phyloP scores from a whole-genome alignment of 92 coral and sea anemone genomes.

The Palythoa caribaeorum region DNA sequence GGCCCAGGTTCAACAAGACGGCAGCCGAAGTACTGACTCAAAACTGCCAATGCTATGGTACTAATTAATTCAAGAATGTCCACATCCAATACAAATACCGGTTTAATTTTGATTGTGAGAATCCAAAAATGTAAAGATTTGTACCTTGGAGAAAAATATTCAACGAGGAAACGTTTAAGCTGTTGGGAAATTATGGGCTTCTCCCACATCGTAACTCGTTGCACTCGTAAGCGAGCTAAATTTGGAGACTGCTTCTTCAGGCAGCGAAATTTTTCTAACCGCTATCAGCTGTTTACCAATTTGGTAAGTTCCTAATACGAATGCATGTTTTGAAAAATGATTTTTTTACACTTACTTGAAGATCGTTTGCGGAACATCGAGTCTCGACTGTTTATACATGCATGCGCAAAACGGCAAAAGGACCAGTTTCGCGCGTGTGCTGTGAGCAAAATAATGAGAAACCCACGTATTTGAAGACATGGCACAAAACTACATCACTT shows the following conservation, averaged over 20 bases:
- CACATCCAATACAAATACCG: slow-evolving; percentile 1
- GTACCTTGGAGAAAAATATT: slow-evolving; percentile 19
- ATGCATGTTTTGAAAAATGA: slow-evolving; percentile 18
- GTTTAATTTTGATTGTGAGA: slow-evolving; percentile 29
- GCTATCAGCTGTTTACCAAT: slow-evolving; percentile 7
- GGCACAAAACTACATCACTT: slow-evolving; percentile 10
- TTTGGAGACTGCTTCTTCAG: slow-evolving; percentile 27
- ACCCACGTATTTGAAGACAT: slow-evolving; percentile 17
- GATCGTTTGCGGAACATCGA: slow-evolving; percentile 21
- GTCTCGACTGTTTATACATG: background rate
- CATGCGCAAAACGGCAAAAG: slow-evolving; percentile 3
- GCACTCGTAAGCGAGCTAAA: slow-evolving; percentile 27
- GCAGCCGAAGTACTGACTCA: slow-evolving; percentile 25
- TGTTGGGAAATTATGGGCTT: slow-evolving; percentile 1
- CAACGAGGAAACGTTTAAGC: slow-evolving; percentile 19
- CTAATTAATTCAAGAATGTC: slow-evolving; percentile 11
- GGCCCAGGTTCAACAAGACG: slow-evolving; percentile 16
- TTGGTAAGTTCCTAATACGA: slow-evolving; percentile 22
- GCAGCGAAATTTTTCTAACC: slow-evolving; percentile 21
- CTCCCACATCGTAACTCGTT: slow-evolving; percentile 29
- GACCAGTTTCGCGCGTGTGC: slow-evolving; percentile 12
- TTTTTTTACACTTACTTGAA: slow-evolving; percentile 19
- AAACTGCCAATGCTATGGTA: slow-evolving; percentile 11
- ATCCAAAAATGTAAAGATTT: slow-evolving; percentile 20
- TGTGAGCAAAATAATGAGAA: background rate